phyloP scores from a whole-genome alignment of 2,797 vertebrate genomes.

The Enteromius treurensis region DNA sequence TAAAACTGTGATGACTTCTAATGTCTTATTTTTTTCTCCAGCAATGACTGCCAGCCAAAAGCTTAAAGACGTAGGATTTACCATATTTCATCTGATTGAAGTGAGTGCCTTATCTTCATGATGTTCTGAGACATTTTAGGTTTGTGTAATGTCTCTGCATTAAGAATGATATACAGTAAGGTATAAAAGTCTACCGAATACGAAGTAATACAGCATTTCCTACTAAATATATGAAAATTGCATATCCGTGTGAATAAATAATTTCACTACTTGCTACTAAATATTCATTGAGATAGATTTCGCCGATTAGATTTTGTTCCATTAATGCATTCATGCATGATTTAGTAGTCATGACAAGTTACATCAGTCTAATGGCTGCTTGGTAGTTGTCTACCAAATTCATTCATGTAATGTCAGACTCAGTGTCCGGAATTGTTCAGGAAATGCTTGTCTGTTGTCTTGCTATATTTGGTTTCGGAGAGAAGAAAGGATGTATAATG shows the following conservation, averaged over 20 bases:
- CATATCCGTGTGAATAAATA: conserved; percentile 17
- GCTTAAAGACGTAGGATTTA: conserved; percentile 28
- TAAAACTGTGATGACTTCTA: conserved; percentile 20
- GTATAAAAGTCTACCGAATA: conserved; percentile 1
- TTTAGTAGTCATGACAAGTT: conserved; percentile 10
- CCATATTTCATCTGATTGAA: conserved; percentile 19
- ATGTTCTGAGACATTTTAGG: neutral
- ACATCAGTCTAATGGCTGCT: neutral
- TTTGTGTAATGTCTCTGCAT: neutral
- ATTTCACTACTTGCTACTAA: conserved; percentile 37
- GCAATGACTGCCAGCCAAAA: conserved; percentile 18
- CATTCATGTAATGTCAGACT: neutral
- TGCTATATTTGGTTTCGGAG: neutral
- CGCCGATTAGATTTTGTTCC: conserved; percentile 31
- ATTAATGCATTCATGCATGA: conserved; percentile 35
- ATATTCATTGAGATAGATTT: conserved; percentile 54
- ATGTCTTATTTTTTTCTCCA: conserved; percentile 34
- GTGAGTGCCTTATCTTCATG: conserved; percentile 4
- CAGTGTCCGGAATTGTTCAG: neutral
- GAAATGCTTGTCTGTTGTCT: neutral
- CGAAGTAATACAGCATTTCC: neutral
- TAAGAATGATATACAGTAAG: neutral
- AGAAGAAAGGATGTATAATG: neutral
- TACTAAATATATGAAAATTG: conserved; percentile 7
- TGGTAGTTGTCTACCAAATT: neutral